Percentiles rank a stretch among this genome's conserved stretches.
phyloP scores from a whole-genome alignment of 2,888 invertebrate genomes.

The Zeuzera pyrina region DNA sequence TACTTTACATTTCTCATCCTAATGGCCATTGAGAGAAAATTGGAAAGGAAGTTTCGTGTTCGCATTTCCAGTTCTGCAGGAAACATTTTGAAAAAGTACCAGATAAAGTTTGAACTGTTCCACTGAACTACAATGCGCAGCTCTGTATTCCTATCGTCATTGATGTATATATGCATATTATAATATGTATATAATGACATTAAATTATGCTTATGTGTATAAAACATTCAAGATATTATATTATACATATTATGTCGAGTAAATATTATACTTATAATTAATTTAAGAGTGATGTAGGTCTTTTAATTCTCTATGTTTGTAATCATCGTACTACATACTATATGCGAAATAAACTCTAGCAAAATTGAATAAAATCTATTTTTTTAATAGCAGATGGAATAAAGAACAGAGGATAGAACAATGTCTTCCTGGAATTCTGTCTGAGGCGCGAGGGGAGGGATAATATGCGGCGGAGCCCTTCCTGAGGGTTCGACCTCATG shows the following conservation, averaged over 20 bases:
- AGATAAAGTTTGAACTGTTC: slow-evolving; percentile 29
- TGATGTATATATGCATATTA: no score
- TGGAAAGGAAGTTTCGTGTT: slow-evolving; percentile 67
- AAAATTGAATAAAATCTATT: slow-evolving; percentile 19
- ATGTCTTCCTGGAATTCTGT: slow-evolving; percentile 54
- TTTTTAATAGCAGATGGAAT: slow-evolving; percentile 51
- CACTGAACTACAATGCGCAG: slow-evolving; percentile 1
- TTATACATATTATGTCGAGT: no score
- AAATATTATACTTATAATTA: no score
- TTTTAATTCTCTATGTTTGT: no score
- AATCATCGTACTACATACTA: slow-evolving; percentile 10
- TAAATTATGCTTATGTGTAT: no score
- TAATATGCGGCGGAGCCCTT: slow-evolving; percentile 57
- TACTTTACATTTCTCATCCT: slow-evolving; percentile 72
- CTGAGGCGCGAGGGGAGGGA: slow-evolving; percentile 44
- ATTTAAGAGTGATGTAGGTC: no score
- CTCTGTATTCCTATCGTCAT: no score
- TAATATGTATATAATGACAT: no score
- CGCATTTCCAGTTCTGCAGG: slow-evolving; percentile 44
- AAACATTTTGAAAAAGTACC: slow-evolving; percentile 34
- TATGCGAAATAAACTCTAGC: slow-evolving; percentile 6
- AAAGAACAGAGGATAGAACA: slow-evolving; percentile 42
- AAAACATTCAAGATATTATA: no score
- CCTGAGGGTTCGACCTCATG: slow-evolving; percentile 56
- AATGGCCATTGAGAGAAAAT: slow-evolving; percentile 72